These are phyloP conservation scores for Frankliniella fusca DNA, from an alignment of 2,888 invertebrate species.

Conservation along the genomic window DNA sequence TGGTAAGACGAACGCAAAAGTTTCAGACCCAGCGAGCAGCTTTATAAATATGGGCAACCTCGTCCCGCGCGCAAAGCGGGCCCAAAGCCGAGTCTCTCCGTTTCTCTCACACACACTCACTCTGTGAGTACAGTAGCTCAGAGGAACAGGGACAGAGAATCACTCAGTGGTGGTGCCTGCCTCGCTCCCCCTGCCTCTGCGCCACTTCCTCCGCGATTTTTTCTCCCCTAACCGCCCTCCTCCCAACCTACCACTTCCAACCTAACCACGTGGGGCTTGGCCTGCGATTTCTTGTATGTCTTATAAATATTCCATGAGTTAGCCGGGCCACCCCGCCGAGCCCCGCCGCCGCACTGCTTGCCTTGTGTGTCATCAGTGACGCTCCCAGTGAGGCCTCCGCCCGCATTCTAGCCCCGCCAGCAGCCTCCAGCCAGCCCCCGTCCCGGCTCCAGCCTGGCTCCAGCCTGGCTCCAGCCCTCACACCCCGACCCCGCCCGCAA, in stretches of 20 bases:
- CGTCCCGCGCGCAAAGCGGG: background rate
- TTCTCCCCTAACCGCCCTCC: background rate
- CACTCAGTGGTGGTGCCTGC: background rate
- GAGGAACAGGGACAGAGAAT: background rate
- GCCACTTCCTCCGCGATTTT: background rate
- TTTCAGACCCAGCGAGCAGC: background rate
- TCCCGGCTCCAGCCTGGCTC: too few relatives aligned
- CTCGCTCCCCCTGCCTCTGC: background rate
- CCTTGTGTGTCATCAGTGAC: background rate
- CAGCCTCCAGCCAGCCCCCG: too few relatives aligned
- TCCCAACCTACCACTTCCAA: background rate
- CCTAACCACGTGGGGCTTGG: background rate
- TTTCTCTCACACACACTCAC: too few relatives aligned
- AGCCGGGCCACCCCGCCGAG: background rate
- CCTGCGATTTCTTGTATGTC: conserved; percentile 16
- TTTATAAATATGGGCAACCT: background rate
- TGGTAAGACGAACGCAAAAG: background rate
- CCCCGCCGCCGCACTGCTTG: background rate
- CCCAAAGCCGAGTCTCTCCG: too few relatives aligned
- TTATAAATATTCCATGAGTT: conserved; percentile 18
- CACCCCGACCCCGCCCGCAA: too few relatives aligned
- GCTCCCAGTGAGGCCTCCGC: background rate
- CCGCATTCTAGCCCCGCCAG: background rate
- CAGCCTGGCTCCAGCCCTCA: too few relatives aligned
- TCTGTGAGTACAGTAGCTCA: too few relatives aligned